Base-by-base conservation (phyloP, 2,888 invertebrate species). In the Apodemia mormo region DNA sequence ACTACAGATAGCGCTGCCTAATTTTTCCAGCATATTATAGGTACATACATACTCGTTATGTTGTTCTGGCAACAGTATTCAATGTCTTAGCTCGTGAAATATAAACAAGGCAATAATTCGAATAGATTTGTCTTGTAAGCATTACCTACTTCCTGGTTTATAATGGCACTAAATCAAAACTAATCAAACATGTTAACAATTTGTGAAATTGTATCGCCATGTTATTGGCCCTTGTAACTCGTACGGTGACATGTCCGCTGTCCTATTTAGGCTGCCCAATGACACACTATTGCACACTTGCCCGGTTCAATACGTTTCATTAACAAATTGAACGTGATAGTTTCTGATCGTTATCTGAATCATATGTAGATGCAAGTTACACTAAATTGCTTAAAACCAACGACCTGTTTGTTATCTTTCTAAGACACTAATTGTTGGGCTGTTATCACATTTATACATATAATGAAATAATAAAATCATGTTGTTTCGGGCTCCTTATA, bases 171-270 rank as follows among this genome's bases (percentile, higher is more conserved):
- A 61, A 61, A 61, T 61, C 30, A 29, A 33, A 61, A 30, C 61
- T 30, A 61, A 61, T 61, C 61, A 30, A 30, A 61, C 61, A 61
- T 61, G 61, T 61, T 61, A 30, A 30, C 61, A 30, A 61, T 61
- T 61, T 61, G 61, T 61, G 61, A 61, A 61, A 61, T 61, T 10
- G 33, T 61, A 61, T 61, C 30, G 29, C 33, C 61, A 33, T 30
- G 33, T 61, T 58, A 61, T 30, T 12, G 58, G 30, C 33, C 33
- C 61, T 61, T 61, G 61, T 61, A 61, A 33, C 61, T 61, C 61
- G 61, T 33, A 61, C 58, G 30, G 58, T 58, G 58, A 58, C 58
- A 58, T 58, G 58, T 58, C 58, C 58, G 58, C 30, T n/a, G 30
- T 29, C 30, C 58, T 58, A 58, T 58, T 58, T 58, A 58, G 58